These are phyloP conservation scores for Acipenser oxyrinchus DNA, from an alignment of 2,797 vertebrate genomes.

Conservation along the genomic window DNA sequence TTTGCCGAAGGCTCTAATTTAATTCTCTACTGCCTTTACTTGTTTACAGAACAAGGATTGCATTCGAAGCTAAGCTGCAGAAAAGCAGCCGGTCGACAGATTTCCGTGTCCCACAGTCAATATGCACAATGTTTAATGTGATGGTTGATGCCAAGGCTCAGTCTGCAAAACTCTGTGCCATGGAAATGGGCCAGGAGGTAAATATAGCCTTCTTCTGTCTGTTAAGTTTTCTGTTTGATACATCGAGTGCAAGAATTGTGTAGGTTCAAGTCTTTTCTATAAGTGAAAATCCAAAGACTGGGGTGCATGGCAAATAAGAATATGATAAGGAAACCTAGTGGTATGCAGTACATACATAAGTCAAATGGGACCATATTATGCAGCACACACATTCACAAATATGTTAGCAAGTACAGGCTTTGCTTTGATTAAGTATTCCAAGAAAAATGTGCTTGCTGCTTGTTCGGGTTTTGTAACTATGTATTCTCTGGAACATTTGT, in stretches of 20 bases:
- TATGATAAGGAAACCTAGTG: too few relatives aligned
- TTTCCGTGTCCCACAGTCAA: slow-evolving; percentile 95
- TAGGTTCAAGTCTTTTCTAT: neutral
- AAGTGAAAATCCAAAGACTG: neutral
- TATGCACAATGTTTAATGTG: slow-evolving; percentile 99
- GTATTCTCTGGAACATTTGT: too few relatives aligned
- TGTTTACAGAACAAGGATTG: slow-evolving; percentile 85
- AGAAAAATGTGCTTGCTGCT: too few relatives aligned
- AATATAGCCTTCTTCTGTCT: slow-evolving; percentile 32
- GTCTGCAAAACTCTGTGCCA: slow-evolving; percentile 95
- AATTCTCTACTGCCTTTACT: neutral
- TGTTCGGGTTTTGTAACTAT: too few relatives aligned
- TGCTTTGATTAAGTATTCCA: too few relatives aligned
- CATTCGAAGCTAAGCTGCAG: slow-evolving; percentile 96
- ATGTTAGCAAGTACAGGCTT: too few relatives aligned
- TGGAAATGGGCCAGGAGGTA: slow-evolving; percentile 99
- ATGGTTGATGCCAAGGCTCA: slow-evolving; percentile 99
- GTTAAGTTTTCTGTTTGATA: slow-evolving; percentile 28
- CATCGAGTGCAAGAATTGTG: slow-evolving; percentile 28
- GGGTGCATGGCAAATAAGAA: neutral
- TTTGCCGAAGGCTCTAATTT: too few relatives aligned
- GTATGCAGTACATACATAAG: too few relatives aligned
- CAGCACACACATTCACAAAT: too few relatives aligned
- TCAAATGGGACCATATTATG: too few relatives aligned
- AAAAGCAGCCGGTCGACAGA: slow-evolving; percentile 98